phyloP scores from a whole-genome alignment of 2,888 invertebrate genomes.

The Camptogramma bilineatum region DNA sequence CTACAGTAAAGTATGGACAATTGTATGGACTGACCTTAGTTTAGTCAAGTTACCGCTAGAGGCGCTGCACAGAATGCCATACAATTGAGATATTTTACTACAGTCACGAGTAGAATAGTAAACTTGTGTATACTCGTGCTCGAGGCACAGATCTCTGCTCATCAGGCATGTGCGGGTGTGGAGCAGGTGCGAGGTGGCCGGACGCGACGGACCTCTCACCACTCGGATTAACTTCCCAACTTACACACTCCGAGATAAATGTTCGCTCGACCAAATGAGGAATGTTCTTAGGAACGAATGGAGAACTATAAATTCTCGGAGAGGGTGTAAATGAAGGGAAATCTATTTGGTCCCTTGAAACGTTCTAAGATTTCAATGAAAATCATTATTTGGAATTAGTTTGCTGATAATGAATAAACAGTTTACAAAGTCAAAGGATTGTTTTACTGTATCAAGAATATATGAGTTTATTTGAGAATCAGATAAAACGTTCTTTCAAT shows the following conservation, averaged over 20 bases:
- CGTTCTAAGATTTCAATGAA: neutral
- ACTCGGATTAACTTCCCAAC: slow-evolving; percentile 26
- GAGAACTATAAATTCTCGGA: slow-evolving; percentile 3
- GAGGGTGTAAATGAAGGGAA: neutral
- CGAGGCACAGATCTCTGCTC: slow-evolving; percentile 11
- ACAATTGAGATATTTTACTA: no score
- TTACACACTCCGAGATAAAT: slow-evolving; percentile 12
- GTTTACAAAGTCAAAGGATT: neutral
- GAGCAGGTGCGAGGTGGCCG: slow-evolving; percentile 25
- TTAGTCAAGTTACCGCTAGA: no score
- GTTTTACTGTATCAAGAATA: no score
- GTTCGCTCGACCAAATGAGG: slow-evolving; percentile 2
- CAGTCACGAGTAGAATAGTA: no score
- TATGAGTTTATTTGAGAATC: neutral
- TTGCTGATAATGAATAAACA: neutral
- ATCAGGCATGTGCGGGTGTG: slow-evolving; percentile 22
- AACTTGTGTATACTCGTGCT: no score
- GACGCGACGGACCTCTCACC: slow-evolving; percentile 1
- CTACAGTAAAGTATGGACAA: no score
- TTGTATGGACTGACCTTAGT: no score
- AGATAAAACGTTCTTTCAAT: no score
- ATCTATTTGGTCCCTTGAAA: neutral
- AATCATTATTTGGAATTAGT: neutral
- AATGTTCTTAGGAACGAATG: slow-evolving; percentile 6
- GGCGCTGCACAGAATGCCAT: no score